Evolutionary conservation across 35 echinoderm and acorn worm genomes (phyloP).

Genomic region (Apostichopus californicus): DNA sequence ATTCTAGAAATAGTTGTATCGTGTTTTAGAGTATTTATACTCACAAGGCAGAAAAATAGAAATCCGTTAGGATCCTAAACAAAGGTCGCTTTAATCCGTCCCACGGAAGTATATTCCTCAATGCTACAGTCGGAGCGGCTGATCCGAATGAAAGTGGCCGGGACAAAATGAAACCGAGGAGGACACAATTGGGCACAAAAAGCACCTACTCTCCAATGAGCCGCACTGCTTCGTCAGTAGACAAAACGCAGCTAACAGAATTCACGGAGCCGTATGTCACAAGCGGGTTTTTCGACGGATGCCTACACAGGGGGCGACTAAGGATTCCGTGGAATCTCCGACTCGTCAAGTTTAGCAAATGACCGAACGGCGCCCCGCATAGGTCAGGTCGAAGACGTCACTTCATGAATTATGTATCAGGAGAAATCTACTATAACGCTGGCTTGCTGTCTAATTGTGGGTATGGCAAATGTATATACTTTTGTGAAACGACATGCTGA

Average conservation of each 20-base stretch:
- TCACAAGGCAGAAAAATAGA: constrained; percentile 8
- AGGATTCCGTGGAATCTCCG: constrained; percentile 46
- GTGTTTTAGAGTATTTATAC: not conserved
- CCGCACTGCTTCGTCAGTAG: constrained; percentile 20
- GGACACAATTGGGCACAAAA: not conserved
- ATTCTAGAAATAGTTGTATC: too few relatives aligned
- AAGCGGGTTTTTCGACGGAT: constrained; percentile 18
- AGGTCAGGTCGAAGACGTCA: constrained; percentile 40
- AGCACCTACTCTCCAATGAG: not conserved
- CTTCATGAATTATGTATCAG: constrained; percentile 25
- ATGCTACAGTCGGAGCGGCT: not conserved
- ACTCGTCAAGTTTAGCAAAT: constrained; percentile 51
- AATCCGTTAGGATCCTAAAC: not conserved
- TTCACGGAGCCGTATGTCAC: not conserved
- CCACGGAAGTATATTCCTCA: not conserved
- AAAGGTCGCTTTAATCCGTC: not conserved
- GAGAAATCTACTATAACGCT: too few relatives aligned
- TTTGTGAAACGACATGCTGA: too few relatives aligned
- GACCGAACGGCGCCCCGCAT: constrained; percentile 37
- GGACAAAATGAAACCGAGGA: not conserved
- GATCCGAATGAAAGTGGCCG: not conserved
- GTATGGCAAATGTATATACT: too few relatives aligned
- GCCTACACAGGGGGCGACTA: constrained; percentile 33
- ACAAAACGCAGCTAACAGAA: constrained; percentile 19
- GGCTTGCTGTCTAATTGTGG: too few relatives aligned